Evolutionary conservation across 92 coral and sea anemone genomes (phyloP), one percentile per base, ranked within the genome.

Genomic region (Virgularia gustaviana): DNA sequence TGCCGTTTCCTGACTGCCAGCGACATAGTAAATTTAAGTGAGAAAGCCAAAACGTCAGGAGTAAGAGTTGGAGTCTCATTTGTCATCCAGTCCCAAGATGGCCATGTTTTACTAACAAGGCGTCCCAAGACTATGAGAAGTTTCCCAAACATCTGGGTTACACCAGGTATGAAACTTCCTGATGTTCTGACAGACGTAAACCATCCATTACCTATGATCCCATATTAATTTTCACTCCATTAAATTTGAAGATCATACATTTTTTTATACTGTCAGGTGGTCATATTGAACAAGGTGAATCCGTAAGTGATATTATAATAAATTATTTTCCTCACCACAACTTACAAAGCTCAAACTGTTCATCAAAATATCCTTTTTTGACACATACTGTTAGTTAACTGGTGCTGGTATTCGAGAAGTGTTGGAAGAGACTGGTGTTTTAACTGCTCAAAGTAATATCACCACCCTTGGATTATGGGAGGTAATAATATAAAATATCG

Each of bases 141-240:
- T 55, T 92, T 92, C 59, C 98, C 98, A 24, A 78, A 83, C 34
- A 80, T 92, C 0, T 92, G 98, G 98, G 98, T 92, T 6, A 90
- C 98, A 25, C 98, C 98, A 51, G 98, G 98, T 92, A 77, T 27
- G n/a, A n/a, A n/a, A n/a, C n/a, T n/a, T n/a, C n/a, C n/a, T n/a
- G n/a, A n/a, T n/a, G n/a, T n/a, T n/a, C n/a, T n/a, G n/a, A n/a
- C n/a, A n/a, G 51, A 43, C 51, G 13, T 43, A 43, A 1, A 13
- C 20, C 20, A 13, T 43, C 51, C 51, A 43, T 0, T 30, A 28
- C 35, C 35, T 24, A 57, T 24, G 2, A 57, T 25, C 24, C 11
- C 9, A 25, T 28, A 19, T n/a, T n/a, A n/a, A n/a, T n/a, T n/a
- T n/a, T n/a, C n/a, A n/a, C n/a, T n/a, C n/a, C n/a, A n/a, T n/a